A percentile compares a stretch with the other conserved stretches of the same genome.
These are phyloP conservation scores for Semotilus atromaculatus DNA, from an alignment of 2,797 vertebrate species.

Conservation along the genomic window DNA sequence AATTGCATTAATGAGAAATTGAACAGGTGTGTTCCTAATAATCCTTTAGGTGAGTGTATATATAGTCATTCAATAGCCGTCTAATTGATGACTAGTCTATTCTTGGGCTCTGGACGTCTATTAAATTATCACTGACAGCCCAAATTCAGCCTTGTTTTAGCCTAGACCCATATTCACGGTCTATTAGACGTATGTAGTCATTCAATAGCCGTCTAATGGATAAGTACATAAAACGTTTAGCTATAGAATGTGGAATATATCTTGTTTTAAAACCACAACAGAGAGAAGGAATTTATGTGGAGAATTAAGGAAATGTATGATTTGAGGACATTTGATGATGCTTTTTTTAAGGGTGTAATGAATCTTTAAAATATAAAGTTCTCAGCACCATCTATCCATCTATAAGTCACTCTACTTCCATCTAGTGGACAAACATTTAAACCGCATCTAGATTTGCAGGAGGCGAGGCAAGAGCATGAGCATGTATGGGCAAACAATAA, in stretches of 20 bases:
- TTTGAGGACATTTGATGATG: too few relatives aligned
- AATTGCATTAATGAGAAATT: too few relatives aligned
- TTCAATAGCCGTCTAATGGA: too few relatives aligned
- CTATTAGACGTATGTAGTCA: too few relatives aligned
- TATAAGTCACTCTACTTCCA: conserved; percentile 29
- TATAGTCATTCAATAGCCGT: too few relatives aligned
- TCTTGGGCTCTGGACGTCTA: too few relatives aligned
- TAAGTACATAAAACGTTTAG: not conserved
- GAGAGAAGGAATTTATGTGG: not conserved
- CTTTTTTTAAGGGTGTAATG: not conserved
- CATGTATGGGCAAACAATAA: not conserved
- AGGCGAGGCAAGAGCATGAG: not conserved
- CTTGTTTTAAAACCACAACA: not conserved
- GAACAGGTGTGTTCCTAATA: too few relatives aligned
- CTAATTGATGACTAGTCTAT: too few relatives aligned
- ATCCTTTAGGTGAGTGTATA: too few relatives aligned
- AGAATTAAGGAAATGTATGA: not conserved
- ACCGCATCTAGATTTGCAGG: not conserved
- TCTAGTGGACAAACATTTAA: conserved; percentile 15
- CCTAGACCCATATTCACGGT: too few relatives aligned
- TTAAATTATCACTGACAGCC: too few relatives aligned
- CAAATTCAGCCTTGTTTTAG: not conserved
- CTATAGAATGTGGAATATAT: not conserved
- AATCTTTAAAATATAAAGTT: not conserved
- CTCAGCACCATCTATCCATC: not conserved